A percentile compares a stretch with the other conserved stretches of the same genome.
phyloP scores from a whole-genome alignment of 1,140 invertebrate genomes.

The Dinothrombium tinctorium region DNA sequence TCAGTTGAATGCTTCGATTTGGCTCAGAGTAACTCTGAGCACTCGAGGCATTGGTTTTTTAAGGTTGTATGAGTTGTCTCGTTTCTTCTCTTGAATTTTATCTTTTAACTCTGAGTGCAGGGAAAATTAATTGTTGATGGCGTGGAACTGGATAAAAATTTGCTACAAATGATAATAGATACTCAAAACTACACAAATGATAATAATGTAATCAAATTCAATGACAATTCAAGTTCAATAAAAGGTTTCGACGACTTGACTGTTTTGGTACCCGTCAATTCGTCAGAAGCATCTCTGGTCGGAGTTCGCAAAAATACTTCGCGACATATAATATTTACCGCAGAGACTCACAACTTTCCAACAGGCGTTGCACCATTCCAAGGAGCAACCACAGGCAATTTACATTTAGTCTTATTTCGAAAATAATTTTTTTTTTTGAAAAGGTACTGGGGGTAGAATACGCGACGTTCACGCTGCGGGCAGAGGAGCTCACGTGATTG shows the following conservation, averaged over 20 bases:
- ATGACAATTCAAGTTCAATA: conserved; percentile 81
- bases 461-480: conserved; percentile 84
- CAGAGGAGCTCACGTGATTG: conserved; percentile 68
- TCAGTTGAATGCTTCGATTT: conserved; percentile 94
- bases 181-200: conserved; percentile 52
- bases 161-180: conserved; percentile 75
- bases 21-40: conserved; percentile 92
- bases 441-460: conserved; percentile 81
- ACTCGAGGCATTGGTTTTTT: conserved; percentile 80
- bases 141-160: conserved; percentile 41
- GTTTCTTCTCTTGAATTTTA: neutral
- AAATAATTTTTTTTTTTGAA: conserved; percentile 19
- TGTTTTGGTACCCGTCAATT: conserved; percentile 33
- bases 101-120: conserved; percentile 20
- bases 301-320: conserved; percentile 1
- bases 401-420: neutral
- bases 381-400: conserved; percentile 44
- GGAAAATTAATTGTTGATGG: conserved; percentile 70
- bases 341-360: conserved; percentile 97
- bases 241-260: conserved; percentile 44
- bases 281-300: conserved; percentile 23
- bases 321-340: conserved; percentile 87
- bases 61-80: conserved; percentile 23
- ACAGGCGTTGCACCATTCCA: conserved; percentile 53
- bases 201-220: conserved; percentile 94